Percentiles rank a stretch among this genome's conserved stretches.
Evolutionary conservation across 2,113 vertebrate genomes (phyloP).

Genomic region (Plestiodon gilberti): DNA sequence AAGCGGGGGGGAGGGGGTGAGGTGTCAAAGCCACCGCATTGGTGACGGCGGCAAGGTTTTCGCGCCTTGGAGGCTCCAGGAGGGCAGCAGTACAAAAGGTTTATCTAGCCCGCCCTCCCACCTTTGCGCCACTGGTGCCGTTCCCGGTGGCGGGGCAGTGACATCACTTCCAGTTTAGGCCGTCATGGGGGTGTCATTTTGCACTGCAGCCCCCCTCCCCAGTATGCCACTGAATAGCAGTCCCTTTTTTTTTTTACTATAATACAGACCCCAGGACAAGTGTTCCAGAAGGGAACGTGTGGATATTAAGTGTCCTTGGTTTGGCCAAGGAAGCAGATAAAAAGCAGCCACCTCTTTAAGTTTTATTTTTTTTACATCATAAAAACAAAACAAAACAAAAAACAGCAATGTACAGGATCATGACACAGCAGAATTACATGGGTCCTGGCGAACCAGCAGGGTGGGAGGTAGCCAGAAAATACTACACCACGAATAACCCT

Average conservation of each 20-base stretch:
- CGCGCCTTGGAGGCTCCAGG: no score
- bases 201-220: no score
- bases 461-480: conserved; percentile 23
- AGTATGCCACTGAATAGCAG: no score
- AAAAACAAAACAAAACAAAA: conserved; percentile 35
- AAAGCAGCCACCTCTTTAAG: background rate
- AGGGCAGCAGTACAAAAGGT: no score
- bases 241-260: background rate
- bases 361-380: conserved; percentile 3
- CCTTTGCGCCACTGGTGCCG: no score
- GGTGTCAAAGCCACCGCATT: no score
- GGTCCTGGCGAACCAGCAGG: background rate
- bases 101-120: no score
- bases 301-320: background rate
- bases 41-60: no score
- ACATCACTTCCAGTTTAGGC: no score
- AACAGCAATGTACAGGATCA: conserved; percentile 30
- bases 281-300: background rate
- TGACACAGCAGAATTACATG: background rate
- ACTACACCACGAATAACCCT: background rate
- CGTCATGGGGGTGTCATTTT: no score
- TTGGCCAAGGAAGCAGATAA: background rate
- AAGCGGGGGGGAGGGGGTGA: no score
- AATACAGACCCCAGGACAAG: background rate
- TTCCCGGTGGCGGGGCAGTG: no score